phyloP scores from a whole-genome alignment of 2,113 vertebrate species.

The Micromys minutus region DNA sequence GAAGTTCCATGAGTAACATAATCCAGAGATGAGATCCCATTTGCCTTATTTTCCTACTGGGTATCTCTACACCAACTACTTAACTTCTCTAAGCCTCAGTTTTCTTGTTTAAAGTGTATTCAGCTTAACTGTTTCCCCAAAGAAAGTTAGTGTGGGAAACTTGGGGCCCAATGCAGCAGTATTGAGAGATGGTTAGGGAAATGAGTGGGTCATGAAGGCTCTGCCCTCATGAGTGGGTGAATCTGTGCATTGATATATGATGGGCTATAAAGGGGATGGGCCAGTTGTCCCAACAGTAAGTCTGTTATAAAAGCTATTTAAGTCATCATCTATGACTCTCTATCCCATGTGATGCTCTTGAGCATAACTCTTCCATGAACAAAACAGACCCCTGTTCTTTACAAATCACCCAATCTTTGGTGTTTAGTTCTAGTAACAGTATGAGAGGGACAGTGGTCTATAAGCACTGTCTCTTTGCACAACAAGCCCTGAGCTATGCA shows the following conservation, averaged over 20 bases:
- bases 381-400: background rate
- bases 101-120: background rate
- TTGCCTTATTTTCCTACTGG: background rate
- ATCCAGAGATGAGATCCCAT: background rate
- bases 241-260: background rate
- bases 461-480: background rate
- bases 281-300: background rate
- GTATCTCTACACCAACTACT: background rate
- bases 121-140: background rate
- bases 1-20: background rate
- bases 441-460: background rate
- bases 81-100: background rate
- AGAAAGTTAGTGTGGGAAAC: background rate
- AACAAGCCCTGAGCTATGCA: background rate
- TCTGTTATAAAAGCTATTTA: background rate
- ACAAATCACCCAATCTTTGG: background rate
- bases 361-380: background rate
- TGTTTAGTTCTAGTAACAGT: background rate
- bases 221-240: background rate
- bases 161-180: background rate
- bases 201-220: background rate
- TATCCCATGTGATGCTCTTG: background rate
- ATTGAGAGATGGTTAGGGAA: background rate
- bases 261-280: background rate
- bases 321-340: background rate